Percentiles rank a stretch among this genome's conserved stretches.
phyloP scores from a whole-genome alignment of 2,113 vertebrate genomes.

The Anarrhichthys ocellatus region DNA sequence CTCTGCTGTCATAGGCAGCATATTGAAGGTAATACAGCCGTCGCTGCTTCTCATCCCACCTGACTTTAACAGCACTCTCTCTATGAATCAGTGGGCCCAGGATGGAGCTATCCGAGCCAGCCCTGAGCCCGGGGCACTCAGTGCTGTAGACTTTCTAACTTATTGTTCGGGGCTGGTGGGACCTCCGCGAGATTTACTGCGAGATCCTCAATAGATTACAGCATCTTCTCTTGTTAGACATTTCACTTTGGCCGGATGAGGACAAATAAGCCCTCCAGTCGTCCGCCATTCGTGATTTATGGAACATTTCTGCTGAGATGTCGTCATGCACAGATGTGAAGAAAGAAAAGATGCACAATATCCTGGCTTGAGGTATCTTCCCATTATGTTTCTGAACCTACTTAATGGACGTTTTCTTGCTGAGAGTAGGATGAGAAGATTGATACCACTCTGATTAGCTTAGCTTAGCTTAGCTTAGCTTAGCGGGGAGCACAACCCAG shows the following conservation, averaged over 20 bases:
- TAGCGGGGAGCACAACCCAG: background rate
- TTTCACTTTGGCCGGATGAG: conserved; percentile 42
- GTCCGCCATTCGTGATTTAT: background rate
- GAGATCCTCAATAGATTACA: conserved; percentile 57
- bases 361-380: background rate
- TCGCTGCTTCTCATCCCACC: conserved; percentile 1
- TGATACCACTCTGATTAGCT: background rate
- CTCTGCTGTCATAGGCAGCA: background rate
- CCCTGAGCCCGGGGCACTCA: conserved; percentile 7
- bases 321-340: background rate
- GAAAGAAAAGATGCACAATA: background rate
- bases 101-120: conserved; percentile 32
- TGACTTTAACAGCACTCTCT: conserved; percentile 18
- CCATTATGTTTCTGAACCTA: background rate
- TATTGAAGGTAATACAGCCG: conserved; percentile 24
- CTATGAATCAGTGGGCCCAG: conserved; percentile 2
- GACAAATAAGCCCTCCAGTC: background rate
- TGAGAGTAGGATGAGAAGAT: background rate
- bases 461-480: background rate
- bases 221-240: conserved; percentile 41
- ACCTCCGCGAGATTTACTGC: conserved; percentile 47
- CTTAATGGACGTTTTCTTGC: background rate
- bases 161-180: conserved; percentile 71
- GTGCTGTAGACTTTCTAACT: conserved; percentile 40
- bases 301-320: background rate